Base-by-base conservation (phyloP, 2,888 invertebrate genomes). In the Ischnus inquisitorius region DNA sequence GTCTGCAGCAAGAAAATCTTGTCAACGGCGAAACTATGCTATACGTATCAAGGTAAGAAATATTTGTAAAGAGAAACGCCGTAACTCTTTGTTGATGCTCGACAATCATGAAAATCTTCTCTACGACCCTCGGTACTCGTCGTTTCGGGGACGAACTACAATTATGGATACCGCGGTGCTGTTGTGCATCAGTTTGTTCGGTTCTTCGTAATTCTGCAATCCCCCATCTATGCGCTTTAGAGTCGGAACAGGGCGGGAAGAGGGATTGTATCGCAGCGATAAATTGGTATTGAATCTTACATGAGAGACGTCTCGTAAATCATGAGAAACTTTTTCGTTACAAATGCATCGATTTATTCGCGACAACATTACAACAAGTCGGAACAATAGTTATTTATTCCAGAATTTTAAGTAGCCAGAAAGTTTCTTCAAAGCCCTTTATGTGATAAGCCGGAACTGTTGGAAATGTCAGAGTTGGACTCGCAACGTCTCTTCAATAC, bases 321-420 rank as follows among this genome's bases (percentile, higher is more conserved):
- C 28, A 25, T 28, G 25, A 54, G 60, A 60, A 60, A 60, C 14
- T 25, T 54, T 54, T 22, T 1, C 19, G 10, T 19, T 41, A 64
- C 41, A 41, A 51, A 69, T 51, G 51, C 51, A 69, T 51, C 34
- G 51, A 3, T 69, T 34, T 51, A 51, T 51, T 69, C 51, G 16
- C 51, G 51, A 51, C 51, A 51, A 34, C 43, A 51, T 34, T 16
- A 34, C 51, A 28, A 51, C 16, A 54, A 12, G 28, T 60, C 14
- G 12, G 25, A 60, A 60, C 28, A 60, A 25, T 25, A n/a, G 60
- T 60, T 14, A 60, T 60, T 28, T n/a, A 60, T 60, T 60, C n/a
- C 14, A 60, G 60, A 60, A 28, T 60, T 28, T 3, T 14, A n/a
- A 60, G 28, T 60, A 60, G 34, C 28, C 14, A 14, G 5, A 25